phyloP scores from a whole-genome alignment of 2,888 invertebrate species.

The Brachynemurus nebulosus region DNA sequence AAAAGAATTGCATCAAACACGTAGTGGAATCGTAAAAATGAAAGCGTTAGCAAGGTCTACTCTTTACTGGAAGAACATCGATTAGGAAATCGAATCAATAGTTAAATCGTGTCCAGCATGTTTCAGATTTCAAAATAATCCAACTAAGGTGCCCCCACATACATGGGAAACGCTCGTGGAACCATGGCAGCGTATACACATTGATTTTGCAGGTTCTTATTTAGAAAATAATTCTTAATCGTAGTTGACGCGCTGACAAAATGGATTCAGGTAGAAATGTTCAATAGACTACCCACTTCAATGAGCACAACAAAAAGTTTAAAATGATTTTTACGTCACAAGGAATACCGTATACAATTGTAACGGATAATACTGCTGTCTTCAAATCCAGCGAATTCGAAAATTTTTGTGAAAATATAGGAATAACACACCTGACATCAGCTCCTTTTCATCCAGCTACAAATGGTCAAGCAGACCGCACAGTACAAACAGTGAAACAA shows the following conservation, averaged over 20 bases:
- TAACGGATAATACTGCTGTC: constrained; percentile 20
- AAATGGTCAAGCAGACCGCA: constrained; percentile 14
- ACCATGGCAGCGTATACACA: neutral
- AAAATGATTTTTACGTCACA: constrained; percentile 16
- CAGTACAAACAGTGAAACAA: constrained; percentile 12
- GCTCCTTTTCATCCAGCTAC: constrained; percentile 16
- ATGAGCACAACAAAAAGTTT: neutral
- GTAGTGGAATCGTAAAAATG: neutral
- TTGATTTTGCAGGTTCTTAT: neutral
- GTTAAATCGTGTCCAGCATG: neutral
- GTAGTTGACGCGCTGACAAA: neutral
- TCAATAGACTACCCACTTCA: neutral
- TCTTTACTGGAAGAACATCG: neutral
- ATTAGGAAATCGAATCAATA: neutral
- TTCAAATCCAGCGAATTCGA: constrained; percentile 19
- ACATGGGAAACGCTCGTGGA: neutral
- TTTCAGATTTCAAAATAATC: neutral
- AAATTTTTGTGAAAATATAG: constrained; percentile 11
- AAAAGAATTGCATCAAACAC: neutral
- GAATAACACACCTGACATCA: constrained; percentile 11
- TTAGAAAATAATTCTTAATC: neutral
- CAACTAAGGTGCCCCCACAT: neutral
- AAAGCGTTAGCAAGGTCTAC: neutral
- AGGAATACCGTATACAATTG: constrained; percentile 19
- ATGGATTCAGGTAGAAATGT: neutral